Percentiles rank a stretch among this genome's conserved stretches.
These are phyloP conservation scores for Mionectes olivaceus DNA, from an alignment of 2,797 vertebrate species.

Conservation along the genomic window DNA sequence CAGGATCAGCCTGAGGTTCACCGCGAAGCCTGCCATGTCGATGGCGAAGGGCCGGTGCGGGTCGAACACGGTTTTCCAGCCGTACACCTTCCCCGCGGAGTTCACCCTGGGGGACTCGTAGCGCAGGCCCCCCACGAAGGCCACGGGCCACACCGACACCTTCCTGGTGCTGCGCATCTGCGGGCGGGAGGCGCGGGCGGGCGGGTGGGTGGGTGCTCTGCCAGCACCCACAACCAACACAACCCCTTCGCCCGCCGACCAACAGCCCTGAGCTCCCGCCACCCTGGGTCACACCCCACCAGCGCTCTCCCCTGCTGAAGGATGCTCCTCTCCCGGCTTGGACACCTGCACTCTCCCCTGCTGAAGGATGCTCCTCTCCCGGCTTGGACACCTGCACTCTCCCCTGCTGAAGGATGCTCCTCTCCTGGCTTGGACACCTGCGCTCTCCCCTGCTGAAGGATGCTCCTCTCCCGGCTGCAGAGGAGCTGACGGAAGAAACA, in stretches of 20 bases:
- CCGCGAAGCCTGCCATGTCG: slow-evolving; percentile 98
- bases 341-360: too few species aligned
- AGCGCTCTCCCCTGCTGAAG: too few species aligned
- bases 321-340: too few species aligned
- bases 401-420: too few species aligned
- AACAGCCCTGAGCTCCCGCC: background rate
- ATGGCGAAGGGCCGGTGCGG: slow-evolving; percentile 97
- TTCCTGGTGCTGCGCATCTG: slow-evolving; percentile 96
- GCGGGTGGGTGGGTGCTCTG: background rate
- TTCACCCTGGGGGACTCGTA: slow-evolving; percentile 97
- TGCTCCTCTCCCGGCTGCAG: background rate
- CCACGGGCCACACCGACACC: slow-evolving; percentile 98
- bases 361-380: too few species aligned
- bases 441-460: too few species aligned
- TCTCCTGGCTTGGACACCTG: too few species aligned
- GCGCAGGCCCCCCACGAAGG: slow-evolving; percentile 94
- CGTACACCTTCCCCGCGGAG: slow-evolving; percentile 94
- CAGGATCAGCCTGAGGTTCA: slow-evolving; percentile 95
- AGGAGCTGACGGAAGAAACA: too few species aligned
- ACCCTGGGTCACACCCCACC: background rate
- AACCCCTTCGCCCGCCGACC: fast-evolving
- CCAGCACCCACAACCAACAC: background rate
- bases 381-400: background rate
- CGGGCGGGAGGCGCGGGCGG: background rate
- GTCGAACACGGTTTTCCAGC: slow-evolving; percentile 98